Percentiles rank a stretch among this genome's conserved stretches.
phyloP scores from a whole-genome alignment of 2,797 vertebrate genomes.

The Prunella strophiata region DNA sequence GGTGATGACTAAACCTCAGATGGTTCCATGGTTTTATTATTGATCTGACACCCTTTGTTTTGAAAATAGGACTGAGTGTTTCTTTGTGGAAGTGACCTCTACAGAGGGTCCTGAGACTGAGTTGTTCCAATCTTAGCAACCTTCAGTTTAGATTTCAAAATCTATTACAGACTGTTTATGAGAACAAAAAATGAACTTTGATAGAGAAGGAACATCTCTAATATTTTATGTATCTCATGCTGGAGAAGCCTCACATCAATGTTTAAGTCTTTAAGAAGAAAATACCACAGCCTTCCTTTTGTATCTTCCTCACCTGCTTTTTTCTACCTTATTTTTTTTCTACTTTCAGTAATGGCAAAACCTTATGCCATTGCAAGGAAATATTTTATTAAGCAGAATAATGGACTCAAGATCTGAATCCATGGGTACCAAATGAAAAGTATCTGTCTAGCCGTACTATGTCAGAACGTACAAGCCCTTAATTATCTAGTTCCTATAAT shows the following conservation, averaged over 20 bases:
- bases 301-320: background rate
- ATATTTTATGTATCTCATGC: background rate
- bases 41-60: background rate
- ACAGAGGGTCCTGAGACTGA: background rate
- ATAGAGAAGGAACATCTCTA: background rate
- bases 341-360: conserved; percentile 8
- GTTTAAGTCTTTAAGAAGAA: background rate
- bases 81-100: background rate
- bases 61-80: background rate
- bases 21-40: background rate
- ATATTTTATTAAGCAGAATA: conserved; percentile 38
- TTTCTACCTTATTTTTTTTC: background rate
- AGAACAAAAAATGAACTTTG: background rate
- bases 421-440: conserved; percentile 20
- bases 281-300: background rate
- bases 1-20: background rate
- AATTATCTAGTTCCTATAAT: background rate
- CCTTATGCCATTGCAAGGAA: background rate
- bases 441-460: background rate
- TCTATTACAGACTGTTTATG: background rate
- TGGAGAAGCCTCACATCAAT: background rate
- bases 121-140: background rate
- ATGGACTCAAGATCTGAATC: conserved; percentile 11
- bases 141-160: background rate
- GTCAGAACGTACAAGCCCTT: background rate